Evolutionary conservation across 2,888 invertebrate species (phyloP).

Genomic region (Hydraecia micacea): DNA sequence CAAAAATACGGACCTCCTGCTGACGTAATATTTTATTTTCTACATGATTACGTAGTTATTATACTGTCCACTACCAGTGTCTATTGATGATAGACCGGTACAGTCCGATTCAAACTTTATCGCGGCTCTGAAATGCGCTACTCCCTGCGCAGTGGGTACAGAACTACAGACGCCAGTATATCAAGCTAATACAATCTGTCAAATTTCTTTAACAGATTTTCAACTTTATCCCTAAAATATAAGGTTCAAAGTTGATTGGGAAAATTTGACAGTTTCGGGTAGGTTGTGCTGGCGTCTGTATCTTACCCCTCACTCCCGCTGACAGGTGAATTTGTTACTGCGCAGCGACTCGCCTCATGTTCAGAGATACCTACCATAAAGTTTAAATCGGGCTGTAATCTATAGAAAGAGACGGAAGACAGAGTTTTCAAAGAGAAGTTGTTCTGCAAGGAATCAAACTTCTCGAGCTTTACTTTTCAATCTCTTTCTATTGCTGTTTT

Average conservation of each 20-base stretch:
- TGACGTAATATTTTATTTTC: conserved; percentile 8
- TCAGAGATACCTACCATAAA: neutral
- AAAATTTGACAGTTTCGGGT: no score
- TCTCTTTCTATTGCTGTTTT: neutral
- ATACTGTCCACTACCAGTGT: neutral
- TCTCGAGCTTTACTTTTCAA: neutral
- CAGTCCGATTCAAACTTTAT: neutral
- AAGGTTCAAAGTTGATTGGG: no score
- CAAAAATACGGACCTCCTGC: neutral
- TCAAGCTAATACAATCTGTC: no score
- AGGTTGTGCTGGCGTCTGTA: no score
- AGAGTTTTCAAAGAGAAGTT: neutral
- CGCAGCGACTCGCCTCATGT: neutral
- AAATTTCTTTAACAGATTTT: no score
- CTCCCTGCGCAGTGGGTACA: neutral
- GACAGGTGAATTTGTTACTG: neutral
- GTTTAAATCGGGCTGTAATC: neutral
- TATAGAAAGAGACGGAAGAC: neutral
- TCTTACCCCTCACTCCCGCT: neutral
- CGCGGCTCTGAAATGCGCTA: neutral
- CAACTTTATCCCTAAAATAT: no score
- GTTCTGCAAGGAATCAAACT: neutral
- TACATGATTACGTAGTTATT: neutral
- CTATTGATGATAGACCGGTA: neutral
- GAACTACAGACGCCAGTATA: no score